These are phyloP conservation scores for Eristalinus sepulchralis DNA, from an alignment of 2,888 invertebrate genomes.

Conservation along the genomic window DNA sequence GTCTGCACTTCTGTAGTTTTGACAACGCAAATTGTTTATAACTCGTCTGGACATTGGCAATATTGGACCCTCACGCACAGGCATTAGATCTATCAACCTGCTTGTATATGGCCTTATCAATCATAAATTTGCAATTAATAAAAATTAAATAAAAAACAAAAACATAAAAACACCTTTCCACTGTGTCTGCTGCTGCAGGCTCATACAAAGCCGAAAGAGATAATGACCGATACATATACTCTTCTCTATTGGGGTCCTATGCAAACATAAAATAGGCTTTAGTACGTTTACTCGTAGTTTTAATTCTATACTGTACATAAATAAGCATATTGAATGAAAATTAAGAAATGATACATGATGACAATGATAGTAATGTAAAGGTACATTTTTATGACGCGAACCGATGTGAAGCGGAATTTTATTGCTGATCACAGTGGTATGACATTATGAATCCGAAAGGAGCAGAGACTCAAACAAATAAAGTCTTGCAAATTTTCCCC, in stretches of 20 bases:
- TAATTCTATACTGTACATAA: neutral
- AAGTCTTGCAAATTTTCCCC: too few species aligned
- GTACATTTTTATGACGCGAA: neutral
- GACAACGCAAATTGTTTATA: conserved; percentile 48
- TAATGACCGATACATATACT: conserved; percentile 45
- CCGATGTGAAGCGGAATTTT: neutral
- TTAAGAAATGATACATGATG: neutral
- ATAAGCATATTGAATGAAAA: neutral
- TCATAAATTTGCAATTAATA: neutral
- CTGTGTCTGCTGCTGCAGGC: conserved; percentile 10
- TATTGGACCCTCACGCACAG: conserved; percentile 73
- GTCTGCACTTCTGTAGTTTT: conserved; percentile 19
- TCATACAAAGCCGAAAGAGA: conserved; percentile 9
- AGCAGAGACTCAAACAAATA: too few species aligned
- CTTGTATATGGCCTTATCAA: conserved; percentile 48
- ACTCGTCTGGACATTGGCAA: conserved; percentile 71
- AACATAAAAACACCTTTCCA: conserved; percentile 46
- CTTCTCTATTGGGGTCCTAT: conserved; percentile 31
- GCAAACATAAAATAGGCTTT: conserved; percentile 6
- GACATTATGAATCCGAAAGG: neutral
- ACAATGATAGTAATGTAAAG: neutral
- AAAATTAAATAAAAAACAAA: neutral
- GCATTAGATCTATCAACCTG: conserved; percentile 74
- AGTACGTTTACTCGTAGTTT: neutral
- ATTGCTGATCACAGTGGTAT: neutral